A percentile compares a stretch with the other conserved stretches of the same genome.
Evolutionary conservation across 2,797 vertebrate genomes (phyloP).

Genomic region (Platyrinchus mystaceus): DNA sequence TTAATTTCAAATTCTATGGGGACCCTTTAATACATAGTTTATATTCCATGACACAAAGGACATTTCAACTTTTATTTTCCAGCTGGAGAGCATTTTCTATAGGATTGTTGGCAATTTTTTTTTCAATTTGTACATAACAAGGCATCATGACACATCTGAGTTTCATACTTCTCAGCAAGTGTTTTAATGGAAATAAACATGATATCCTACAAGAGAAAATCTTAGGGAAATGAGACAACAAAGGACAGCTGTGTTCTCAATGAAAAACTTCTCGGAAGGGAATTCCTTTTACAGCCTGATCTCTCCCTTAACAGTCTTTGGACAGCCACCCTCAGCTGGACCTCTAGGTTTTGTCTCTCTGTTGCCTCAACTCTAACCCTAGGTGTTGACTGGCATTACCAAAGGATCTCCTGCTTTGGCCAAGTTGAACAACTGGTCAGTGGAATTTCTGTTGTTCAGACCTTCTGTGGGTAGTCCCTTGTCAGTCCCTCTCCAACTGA

Average conservation of each 20-base stretch:
- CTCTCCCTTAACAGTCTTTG: not conserved
- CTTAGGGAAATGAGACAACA: not conserved
- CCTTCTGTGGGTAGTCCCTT: not conserved
- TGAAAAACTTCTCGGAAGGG: not conserved
- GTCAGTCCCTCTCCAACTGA: not conserved
- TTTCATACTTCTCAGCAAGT: not conserved
- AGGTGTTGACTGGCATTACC: not conserved
- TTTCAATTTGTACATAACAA: not conserved
- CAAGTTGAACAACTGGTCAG: not conserved
- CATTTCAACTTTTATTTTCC: slow-evolving; percentile 6
- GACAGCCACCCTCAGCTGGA: not conserved
- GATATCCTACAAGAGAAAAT: not conserved
- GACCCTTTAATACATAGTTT: not conserved
- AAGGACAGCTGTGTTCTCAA: not conserved
- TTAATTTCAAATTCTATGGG: not conserved
- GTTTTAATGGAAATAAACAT: slow-evolving; percentile 14
- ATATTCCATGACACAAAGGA: not conserved
- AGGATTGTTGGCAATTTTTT: not conserved
- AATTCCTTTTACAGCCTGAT: not conserved
- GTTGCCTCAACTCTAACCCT: not conserved
- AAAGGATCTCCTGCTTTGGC: not conserved
- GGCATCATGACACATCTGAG: not conserved
- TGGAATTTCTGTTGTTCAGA: not conserved
- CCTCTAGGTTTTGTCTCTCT: not conserved
- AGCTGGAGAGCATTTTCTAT: not conserved